These are phyloP conservation scores for Meiosimyza platycephala DNA, from an alignment of 2,888 invertebrate species.

Conservation along the genomic window DNA sequence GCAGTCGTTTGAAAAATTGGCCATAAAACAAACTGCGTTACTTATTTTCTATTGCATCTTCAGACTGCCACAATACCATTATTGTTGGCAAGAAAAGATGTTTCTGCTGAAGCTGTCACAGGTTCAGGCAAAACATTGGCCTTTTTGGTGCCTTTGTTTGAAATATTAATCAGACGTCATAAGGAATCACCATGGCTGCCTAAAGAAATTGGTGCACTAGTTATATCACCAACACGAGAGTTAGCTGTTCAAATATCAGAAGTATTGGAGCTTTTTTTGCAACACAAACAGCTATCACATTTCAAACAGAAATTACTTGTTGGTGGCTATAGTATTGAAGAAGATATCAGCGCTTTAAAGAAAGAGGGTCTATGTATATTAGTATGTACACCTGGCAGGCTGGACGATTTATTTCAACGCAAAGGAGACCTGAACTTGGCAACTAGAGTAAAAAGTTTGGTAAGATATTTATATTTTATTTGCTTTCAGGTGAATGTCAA, in stretches of 20 bases:
- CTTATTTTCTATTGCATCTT: background rate
- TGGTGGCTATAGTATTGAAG: conserved; percentile 85
- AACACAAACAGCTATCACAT: conserved; percentile 68
- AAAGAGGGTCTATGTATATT: conserved; percentile 84
- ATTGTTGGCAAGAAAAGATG: conserved; percentile 91
- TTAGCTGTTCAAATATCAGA: conserved; percentile 89
- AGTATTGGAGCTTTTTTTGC: conserved; percentile 71
- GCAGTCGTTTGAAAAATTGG: background rate
- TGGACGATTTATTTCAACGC: conserved; percentile 86
- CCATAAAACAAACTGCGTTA: background rate
- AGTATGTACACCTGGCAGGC: conserved; percentile 93
- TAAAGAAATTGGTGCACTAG: conserved; percentile 85
- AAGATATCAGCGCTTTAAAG: conserved; percentile 77
- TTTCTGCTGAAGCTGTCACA: conserved; percentile 97
- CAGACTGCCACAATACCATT: conserved; percentile 89
- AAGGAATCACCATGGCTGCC: conserved; percentile 74
- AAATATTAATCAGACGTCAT: conserved; percentile 78
- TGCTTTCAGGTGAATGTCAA: background rate
- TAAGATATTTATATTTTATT: conserved; percentile 61
- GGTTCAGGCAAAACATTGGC: conserved; percentile 99
- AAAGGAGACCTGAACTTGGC: conserved; percentile 78
- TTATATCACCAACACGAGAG: conserved; percentile 96
- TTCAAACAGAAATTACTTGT: conserved; percentile 76
- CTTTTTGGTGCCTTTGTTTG: conserved; percentile 91
- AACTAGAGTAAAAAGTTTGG: conserved; percentile 80